Percentiles rank a stretch among this genome's conserved stretches.
Conservation (phyloP, 2,797 vertebrate species). For the Muscicapa comitata region DNA sequence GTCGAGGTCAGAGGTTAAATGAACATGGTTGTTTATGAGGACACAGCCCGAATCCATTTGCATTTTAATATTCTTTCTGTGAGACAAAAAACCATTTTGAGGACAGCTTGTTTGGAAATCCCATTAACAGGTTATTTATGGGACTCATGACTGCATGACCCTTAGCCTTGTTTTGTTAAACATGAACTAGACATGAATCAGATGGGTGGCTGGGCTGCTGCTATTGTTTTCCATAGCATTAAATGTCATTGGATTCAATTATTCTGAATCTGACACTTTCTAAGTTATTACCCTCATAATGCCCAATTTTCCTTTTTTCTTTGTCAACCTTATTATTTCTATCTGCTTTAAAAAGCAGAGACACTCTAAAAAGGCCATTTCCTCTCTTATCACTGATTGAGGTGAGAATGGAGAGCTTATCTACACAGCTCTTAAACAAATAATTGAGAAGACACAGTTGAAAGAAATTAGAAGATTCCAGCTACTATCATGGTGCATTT, state of each 20-base stretch:
- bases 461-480: neutral
- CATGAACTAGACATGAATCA: constrained; percentile 97
- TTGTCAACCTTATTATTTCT: constrained; percentile 78
- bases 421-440: neutral
- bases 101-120: constrained; percentile 99
- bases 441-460: neutral
- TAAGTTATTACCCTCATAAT: constrained; percentile 81
- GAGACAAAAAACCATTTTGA: constrained; percentile 83
- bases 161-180: constrained; percentile 99
- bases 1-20: constrained; percentile 95
- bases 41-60: constrained; percentile 98
- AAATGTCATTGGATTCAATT: constrained; percentile 97
- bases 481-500: neutral
- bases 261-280: constrained; percentile 85
- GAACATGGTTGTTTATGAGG: constrained; percentile 99
- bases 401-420: constrained; percentile 9
- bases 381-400: constrained; percentile 37
- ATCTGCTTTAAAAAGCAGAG: constrained; percentile 67
- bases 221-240: constrained; percentile 94
- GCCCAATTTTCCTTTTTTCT: constrained; percentile 76
- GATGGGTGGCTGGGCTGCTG: constrained; percentile 86
- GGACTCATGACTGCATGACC: constrained; percentile 93
- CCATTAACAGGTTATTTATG: constrained; percentile 99
- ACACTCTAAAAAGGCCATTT: constrained; percentile 60
- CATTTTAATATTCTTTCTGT: constrained; percentile 97